phyloP scores from a whole-genome alignment of 1,140 invertebrate genomes.

The Procambarus clarkii region DNA sequence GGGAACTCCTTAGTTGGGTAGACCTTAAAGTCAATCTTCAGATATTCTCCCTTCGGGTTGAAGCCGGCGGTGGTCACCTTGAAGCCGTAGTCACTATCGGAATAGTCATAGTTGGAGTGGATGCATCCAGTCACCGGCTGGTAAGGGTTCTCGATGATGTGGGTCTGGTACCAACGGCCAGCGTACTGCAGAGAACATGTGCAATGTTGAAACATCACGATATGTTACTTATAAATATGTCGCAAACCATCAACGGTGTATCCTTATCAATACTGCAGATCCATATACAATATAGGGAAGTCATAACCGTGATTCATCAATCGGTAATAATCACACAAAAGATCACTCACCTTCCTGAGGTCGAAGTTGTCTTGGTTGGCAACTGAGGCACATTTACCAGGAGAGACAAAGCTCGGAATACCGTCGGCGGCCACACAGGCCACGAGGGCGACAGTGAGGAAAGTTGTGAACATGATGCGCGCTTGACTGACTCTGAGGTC shows the following conservation, averaged over 20 bases:
- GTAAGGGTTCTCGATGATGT: conserved; percentile 20
- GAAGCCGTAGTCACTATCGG: conserved; percentile 9
- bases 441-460: background rate
- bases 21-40: conserved; percentile 4
- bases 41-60: background rate
- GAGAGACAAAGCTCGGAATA: background rate
- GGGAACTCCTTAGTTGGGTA: conserved; percentile 40
- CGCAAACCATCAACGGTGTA: no score
- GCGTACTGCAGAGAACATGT: background rate
- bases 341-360: background rate
- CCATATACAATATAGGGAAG: no score
- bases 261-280: no score
- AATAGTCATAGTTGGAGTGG: conserved; percentile 30
- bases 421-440: background rate
- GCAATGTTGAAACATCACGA: no score
- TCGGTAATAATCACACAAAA: background rate
- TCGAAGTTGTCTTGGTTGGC: conserved; percentile 3
- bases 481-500: background rate
- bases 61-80: conserved; percentile 34
- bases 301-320: no score
- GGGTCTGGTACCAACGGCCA: conserved; percentile 35
- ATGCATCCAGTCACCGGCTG: conserved; percentile 14
- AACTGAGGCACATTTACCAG: conserved; percentile 19
- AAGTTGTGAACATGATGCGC: background rate
- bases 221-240: no score